A percentile compares a stretch with the other conserved stretches of the same genome.
phyloP scores from a whole-genome alignment of 2,888 invertebrate species.

The Hirtodrosophila confusa region DNA sequence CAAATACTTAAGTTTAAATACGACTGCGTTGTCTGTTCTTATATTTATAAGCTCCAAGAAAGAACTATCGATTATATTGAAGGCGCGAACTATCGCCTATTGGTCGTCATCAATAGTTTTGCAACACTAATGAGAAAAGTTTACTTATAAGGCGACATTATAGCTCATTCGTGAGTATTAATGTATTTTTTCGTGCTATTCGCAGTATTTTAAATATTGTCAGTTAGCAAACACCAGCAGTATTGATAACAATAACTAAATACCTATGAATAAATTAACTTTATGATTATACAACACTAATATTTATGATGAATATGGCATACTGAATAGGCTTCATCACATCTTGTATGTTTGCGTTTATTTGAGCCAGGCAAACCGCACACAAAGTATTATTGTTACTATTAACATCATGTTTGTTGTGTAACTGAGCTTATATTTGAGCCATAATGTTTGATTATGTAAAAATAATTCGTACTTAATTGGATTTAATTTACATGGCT shows the following conservation, averaged over 20 bases:
- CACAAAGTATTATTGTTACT: not conserved
- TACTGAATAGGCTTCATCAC: slow-evolving; percentile 56
- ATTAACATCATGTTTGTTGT: slow-evolving; percentile 16
- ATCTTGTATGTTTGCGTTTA: slow-evolving; percentile 47
- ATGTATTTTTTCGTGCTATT: slow-evolving; percentile 51
- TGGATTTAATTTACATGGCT: slow-evolving; percentile 11
- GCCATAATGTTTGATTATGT: slow-evolving; percentile 47
- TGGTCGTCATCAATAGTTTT: too few species aligned
- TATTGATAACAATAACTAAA: slow-evolving; percentile 65
- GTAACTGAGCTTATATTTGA: slow-evolving; percentile 21
- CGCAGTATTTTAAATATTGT: slow-evolving; percentile 72
- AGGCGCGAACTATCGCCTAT: too few species aligned
- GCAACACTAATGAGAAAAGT: slow-evolving; percentile 1
- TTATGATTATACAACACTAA: slow-evolving; percentile 50
- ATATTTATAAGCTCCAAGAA: too few species aligned
- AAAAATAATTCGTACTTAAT: not conserved
- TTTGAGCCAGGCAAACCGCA: slow-evolving; percentile 46
- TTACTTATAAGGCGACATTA: slow-evolving; percentile 9
- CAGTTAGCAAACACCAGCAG: slow-evolving; percentile 23
- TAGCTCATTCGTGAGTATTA: slow-evolving; percentile 5
- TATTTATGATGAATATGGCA: slow-evolving; percentile 47
- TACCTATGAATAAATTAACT: slow-evolving; percentile 37
- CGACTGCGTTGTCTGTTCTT: too few species aligned
- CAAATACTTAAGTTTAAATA: too few species aligned
- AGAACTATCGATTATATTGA: too few species aligned